Evolutionary conservation across 2,113 vertebrate species (phyloP).

Genomic region (Hemibagrus wyckioides): DNA sequence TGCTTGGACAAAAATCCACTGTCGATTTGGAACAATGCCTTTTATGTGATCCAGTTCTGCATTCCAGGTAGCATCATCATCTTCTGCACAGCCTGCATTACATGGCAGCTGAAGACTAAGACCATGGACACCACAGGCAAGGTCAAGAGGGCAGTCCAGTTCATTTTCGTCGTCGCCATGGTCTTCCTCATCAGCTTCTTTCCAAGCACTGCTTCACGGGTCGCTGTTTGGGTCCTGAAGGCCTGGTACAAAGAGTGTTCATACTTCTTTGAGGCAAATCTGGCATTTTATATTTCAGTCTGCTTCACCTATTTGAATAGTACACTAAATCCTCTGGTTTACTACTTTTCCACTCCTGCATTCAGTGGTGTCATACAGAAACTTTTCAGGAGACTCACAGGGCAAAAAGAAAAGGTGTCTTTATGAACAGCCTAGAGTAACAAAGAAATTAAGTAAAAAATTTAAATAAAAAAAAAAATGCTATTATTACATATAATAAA

Average conservation of each 20-base stretch:
- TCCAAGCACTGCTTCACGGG: slow-evolving; percentile 71
- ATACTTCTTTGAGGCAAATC: slow-evolving; percentile 65
- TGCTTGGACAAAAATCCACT: slow-evolving; percentile 64
- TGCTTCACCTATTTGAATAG: slow-evolving; percentile 80
- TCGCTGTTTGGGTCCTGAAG: slow-evolving; percentile 73
- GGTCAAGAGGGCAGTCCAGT: slow-evolving; percentile 72
- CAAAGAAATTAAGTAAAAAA: not conserved
- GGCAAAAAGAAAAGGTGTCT: slow-evolving; percentile 30
- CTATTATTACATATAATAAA: not conserved
- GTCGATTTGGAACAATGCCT: slow-evolving; percentile 72
- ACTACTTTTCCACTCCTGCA: slow-evolving; percentile 75
- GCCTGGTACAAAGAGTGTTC: slow-evolving; percentile 66
- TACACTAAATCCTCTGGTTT: slow-evolving; percentile 74
- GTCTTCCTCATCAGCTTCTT: slow-evolving; percentile 74
- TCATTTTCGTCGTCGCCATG: slow-evolving; percentile 69
- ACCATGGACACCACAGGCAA: slow-evolving; percentile 69
- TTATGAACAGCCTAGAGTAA: not conserved
- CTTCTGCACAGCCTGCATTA: slow-evolving; percentile 73
- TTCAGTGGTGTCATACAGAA: slow-evolving; percentile 69
- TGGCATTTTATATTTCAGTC: slow-evolving; percentile 71
- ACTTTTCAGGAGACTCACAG: slow-evolving; percentile 60
- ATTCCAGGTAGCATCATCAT: slow-evolving; percentile 68
- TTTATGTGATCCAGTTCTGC: slow-evolving; percentile 72
- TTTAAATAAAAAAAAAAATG: not conserved
- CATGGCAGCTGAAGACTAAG: slow-evolving; percentile 70